Base-by-base conservation (phyloP, 1,140 invertebrate species). In the Gerris buenoi region DNA sequence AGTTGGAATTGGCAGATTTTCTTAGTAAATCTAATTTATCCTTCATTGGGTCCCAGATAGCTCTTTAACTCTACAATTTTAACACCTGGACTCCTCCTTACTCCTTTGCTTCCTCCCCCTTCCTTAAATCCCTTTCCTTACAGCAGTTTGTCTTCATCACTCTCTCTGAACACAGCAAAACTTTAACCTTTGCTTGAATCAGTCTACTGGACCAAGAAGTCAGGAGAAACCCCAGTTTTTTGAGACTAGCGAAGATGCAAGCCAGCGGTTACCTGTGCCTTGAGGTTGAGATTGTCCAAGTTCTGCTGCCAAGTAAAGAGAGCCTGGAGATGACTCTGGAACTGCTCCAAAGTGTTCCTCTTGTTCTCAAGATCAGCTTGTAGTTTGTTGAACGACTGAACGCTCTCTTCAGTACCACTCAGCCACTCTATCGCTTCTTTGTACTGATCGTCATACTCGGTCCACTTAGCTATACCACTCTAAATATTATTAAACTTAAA, bases 281-380 rank as follows among this genome's bases (percentile, higher is more conserved):
- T 88, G 81, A 93, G 88, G 74, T 95, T 95, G n/a, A 97, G 77
- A 70, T 87, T 85, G 76, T 97, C 93, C 28, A 97, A 79, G 72
- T 93, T 90, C 61, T 87, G 86, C 79, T 97, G 94, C 91, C 93
- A 96, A 71, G 94, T 92, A 73, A 95, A 93, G 18, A 97, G 81
- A 1, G 86, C 90, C 79, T 96, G 91, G 64, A 96, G 81, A 74
- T 95, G 88, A 28, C 84, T 83, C 81, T 83, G 71, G 82, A 95
- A 95, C 73, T 93, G 85, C 78, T 95, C 91, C 33, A 96, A 79
- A 66, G 92, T 87, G 61, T 87, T 83, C 78, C 92, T 88, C 81
- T 97, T 97, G 67, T 90, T 87, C 72, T 89, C 86, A n/a, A 95
- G 81, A 75, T 87, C 90, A 72, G 91, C 86, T 76, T 95, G 91